Conservation (phyloP, 2,888 invertebrate genomes). For the Portevinia maculata region DNA sequence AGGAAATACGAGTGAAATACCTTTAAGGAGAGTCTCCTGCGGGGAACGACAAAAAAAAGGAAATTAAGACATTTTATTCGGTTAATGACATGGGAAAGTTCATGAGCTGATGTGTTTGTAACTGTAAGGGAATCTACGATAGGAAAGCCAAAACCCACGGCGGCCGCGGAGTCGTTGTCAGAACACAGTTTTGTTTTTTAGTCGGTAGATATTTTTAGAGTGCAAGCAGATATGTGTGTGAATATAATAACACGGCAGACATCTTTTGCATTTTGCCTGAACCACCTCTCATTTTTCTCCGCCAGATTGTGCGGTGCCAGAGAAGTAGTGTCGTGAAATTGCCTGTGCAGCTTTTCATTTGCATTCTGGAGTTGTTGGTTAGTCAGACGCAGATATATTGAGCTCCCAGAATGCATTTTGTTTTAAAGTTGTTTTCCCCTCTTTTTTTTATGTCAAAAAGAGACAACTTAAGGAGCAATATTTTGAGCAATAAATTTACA, state of each 20-base stretch:
- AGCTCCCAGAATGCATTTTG: slow-evolving; percentile 21
- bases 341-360: slow-evolving; percentile 42
- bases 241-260: slow-evolving; percentile 54
- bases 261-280: slow-evolving; percentile 48
- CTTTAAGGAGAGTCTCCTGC: slow-evolving; percentile 27
- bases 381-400: slow-evolving; percentile 32
- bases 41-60: slow-evolving; percentile 34
- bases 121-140: slow-evolving; percentile 18
- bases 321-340: slow-evolving; percentile 52
- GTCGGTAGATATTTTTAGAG: slow-evolving; percentile 60
- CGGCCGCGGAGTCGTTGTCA: slow-evolving; percentile 18
- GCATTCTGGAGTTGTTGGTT: slow-evolving; percentile 49
- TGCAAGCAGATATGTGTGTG: slow-evolving; percentile 49
- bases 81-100: slow-evolving; percentile 73
- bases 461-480: slow-evolving; percentile 32
- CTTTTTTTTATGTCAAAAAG: slow-evolving; percentile 18
- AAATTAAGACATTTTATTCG: slow-evolving; percentile 64
- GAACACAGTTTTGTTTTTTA: slow-evolving; percentile 11
- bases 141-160: slow-evolving; percentile 19
- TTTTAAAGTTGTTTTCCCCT: background rate
- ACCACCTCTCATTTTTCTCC: slow-evolving; percentile 42
- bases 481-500: slow-evolving; percentile 42
- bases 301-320: slow-evolving; percentile 42
- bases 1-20: slow-evolving; percentile 25
- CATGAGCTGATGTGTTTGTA: slow-evolving; percentile 47